Evolutionary conservation across 2,888 invertebrate genomes (phyloP).

Genomic region (Drosophila barbarae): DNA sequence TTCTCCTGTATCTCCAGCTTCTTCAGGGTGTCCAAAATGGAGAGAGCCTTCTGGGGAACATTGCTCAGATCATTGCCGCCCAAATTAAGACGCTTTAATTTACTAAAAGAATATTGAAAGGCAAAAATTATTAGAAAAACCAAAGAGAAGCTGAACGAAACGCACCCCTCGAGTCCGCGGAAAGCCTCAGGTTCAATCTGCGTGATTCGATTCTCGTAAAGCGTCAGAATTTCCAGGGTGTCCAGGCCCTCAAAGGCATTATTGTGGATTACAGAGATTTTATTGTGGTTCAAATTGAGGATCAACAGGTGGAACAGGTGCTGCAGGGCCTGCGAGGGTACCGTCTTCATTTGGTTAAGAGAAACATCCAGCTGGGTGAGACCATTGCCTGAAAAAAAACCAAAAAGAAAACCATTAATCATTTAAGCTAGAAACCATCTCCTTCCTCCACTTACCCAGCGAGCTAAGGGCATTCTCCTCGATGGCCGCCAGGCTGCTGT

Average conservation of each 20-base stretch:
- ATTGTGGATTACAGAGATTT: slow-evolving; percentile 88
- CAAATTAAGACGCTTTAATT: slow-evolving; percentile 90
- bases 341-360: slow-evolving; percentile 88
- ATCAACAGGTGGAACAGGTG: slow-evolving; percentile 91
- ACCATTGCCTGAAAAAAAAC: slow-evolving; percentile 85
- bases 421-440: background rate
- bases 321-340: slow-evolving; percentile 89
- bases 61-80: slow-evolving; percentile 89
- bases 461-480: slow-evolving; percentile 93
- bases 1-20: slow-evolving; percentile 95
- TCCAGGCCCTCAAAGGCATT: slow-evolving; percentile 92
- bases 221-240: slow-evolving; percentile 90
- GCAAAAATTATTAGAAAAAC: background rate
- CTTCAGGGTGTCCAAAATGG: slow-evolving; percentile 88
- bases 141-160: background rate
- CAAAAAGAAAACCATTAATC: too few relatives aligned
- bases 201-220: slow-evolving; percentile 92
- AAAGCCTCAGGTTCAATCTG: slow-evolving; percentile 91
- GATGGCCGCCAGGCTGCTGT: slow-evolving; percentile 91
- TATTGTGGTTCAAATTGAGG: slow-evolving; percentile 93
- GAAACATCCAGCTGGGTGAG: slow-evolving; percentile 93
- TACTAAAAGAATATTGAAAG: slow-evolving; percentile 80
- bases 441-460: slow-evolving; percentile 83
- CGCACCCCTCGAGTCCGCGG: slow-evolving; percentile 91
- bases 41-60: slow-evolving; percentile 90